Evolutionary conservation across 92 coral and sea anemone species (phyloP).

Genomic region (Pocillopora grandis): DNA sequence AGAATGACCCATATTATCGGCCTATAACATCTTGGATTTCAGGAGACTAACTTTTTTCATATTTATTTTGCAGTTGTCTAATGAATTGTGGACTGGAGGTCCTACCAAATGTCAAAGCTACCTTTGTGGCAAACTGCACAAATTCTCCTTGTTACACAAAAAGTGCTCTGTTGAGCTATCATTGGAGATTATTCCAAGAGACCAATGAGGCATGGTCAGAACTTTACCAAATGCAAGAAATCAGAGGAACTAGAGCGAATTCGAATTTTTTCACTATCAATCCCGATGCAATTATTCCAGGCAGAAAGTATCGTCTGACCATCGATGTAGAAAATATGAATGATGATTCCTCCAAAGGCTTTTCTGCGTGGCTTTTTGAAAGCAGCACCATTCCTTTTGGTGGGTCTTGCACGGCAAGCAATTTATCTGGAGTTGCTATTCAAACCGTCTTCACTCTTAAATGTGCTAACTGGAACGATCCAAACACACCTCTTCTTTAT

Average conservation of each 20-base stretch:
- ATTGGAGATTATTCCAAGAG: background rate
- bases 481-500: conserved; percentile 17
- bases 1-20: no score
- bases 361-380: conserved; percentile 6
- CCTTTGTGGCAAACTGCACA: conserved; percentile 2
- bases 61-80: conserved; percentile 2
- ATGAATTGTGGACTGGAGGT: conserved; percentile 12
- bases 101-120: background rate
- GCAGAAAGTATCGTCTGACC: conserved; percentile 4
- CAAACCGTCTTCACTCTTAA: background rate
- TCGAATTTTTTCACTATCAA: background rate
- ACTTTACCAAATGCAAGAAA: background rate
- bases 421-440: conserved; percentile 5
- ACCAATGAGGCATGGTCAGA: background rate
- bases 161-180: background rate
- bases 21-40: no score
- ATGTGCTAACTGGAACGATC: conserved; percentile 10
- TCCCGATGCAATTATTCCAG: conserved; percentile 1
- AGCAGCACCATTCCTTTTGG: background rate
- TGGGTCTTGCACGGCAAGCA: conserved; percentile 6
- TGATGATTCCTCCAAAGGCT: background rate
- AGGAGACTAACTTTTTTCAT: no score
- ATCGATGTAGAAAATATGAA: background rate
- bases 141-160: conserved; percentile 11
- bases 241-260: background rate